Evolutionary conservation across 1,140 invertebrate genomes (phyloP).

Genomic region (Lasaia peninsularis): DNA sequence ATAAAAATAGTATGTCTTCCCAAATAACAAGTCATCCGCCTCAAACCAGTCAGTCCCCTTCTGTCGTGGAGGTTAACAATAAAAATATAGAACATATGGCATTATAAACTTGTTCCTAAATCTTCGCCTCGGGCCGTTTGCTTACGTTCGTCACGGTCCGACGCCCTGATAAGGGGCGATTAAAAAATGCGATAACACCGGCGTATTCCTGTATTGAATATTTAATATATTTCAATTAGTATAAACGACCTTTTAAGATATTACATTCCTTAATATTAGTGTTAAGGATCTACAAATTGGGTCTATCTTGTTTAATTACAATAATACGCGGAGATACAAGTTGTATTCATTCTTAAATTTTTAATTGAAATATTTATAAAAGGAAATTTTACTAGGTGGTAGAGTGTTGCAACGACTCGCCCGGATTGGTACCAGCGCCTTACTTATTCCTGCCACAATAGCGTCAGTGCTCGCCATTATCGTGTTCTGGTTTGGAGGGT

Average conservation of each 20-base stretch:
- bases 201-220: conserved; percentile 4
- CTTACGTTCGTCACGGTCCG: conserved; percentile 21
- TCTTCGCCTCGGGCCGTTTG: conserved; percentile 26
- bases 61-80: not conserved
- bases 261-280: conserved; percentile 5
- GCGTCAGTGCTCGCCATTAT: too few relatives aligned
- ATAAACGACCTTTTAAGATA: conserved; percentile 2
- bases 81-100: conserved; percentile 2
- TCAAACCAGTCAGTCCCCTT: not conserved
- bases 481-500: too few relatives aligned
- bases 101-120: conserved; percentile 25
- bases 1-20: not conserved
- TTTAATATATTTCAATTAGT: conserved; percentile 10
- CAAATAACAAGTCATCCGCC: not conserved
- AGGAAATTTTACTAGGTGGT: too few relatives aligned
- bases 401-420: too few relatives aligned
- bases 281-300: not conserved
- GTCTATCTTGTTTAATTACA: not conserved
- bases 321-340: too few relatives aligned
- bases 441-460: too few relatives aligned
- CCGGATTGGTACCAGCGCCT: too few relatives aligned
- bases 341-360: too few relatives aligned
- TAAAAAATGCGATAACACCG: conserved; percentile 13
- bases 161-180: conserved; percentile 24
- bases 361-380: too few relatives aligned